Evolutionary conservation across 2,888 invertebrate species (phyloP), one percentile per base, ranked within the genome.

Genomic region (Lacanobia wlatinum): DNA sequence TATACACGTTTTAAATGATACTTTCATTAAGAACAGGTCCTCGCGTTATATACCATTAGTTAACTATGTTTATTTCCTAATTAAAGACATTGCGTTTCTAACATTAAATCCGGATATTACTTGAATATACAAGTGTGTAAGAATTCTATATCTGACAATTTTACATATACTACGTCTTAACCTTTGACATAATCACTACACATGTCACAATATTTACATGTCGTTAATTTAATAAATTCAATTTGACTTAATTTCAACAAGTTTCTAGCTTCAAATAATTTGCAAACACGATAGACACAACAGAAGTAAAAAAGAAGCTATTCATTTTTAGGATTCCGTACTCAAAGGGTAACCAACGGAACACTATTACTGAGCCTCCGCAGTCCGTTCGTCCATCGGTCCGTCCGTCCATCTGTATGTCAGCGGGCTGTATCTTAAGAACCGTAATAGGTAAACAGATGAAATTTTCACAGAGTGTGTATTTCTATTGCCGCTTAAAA

Each of bases 171-270:
- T 43, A 46, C 78, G 56, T 38, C 4, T 58, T 78, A 66, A 80
- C 76, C 76, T 84, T 66, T 84, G 68, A 60, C 66, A 67, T 53
- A 48, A 23, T 50, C n/a, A 48, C 28, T 23, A 50, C 38, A 77
- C 12, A 53, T 18, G 34, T 43, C 18, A 50, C 14, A 59, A 69
- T 55, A 71, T 85, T 73, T 50, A 58, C 46, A 67, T 67, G 38
- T 52, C 10, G 66, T 69, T 50, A 46, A 50, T 59, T 56, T 59
- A 59, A 18, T 68, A 34, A 52, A 80, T 52, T 56, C 38, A 21
- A 50, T 50, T 38, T 52, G 23, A 56, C 8, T 53, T 65, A 1
- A 73, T 73, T 40, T 58, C 58, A 21, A 46, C 18, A 38, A 58
- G 52, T 52, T 78, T 40, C 34, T 34, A 2, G 4, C 8, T 68